These are phyloP conservation scores for Amphibalanus amphitrite DNA, from an alignment of 1,140 invertebrate genomes.

Conservation along the genomic window DNA sequence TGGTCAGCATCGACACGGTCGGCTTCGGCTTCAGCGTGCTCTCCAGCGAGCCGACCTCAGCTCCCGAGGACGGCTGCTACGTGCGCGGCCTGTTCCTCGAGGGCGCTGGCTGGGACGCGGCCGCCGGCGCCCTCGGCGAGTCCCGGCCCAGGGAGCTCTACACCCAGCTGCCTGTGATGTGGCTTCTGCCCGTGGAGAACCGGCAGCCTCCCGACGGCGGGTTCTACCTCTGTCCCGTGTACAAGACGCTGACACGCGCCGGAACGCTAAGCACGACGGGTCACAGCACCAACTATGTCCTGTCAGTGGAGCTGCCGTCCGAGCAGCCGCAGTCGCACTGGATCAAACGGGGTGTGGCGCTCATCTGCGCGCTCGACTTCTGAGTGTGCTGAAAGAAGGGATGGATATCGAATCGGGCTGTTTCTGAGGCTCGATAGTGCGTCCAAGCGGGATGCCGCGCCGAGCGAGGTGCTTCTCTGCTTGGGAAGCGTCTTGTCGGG, in stretches of 20 bases:
- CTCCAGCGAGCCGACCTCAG: background rate
- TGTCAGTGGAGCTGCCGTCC: conserved; percentile 28
- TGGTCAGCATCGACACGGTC: conserved; percentile 57
- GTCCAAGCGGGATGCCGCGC: too few species aligned
- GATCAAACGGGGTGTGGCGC: conserved; percentile 33
- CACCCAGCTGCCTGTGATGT: conserved; percentile 29
- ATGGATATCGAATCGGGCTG: too few species aligned
- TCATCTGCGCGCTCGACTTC: conserved; percentile 24
- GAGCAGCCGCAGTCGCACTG: conserved; percentile 29
- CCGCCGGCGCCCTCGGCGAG: conserved; percentile 43
- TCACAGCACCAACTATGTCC: conserved; percentile 36
- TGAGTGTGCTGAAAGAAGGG: too few species aligned
- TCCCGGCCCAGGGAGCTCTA: conserved; percentile 27
- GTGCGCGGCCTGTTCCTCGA: conserved; percentile 47
- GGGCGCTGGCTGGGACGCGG: conserved; percentile 57
- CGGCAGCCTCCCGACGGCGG: conserved; percentile 12
- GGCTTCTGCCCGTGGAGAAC: conserved; percentile 21
- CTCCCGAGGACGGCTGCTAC: conserved; percentile 3
- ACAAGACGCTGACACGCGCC: conserved; percentile 32
- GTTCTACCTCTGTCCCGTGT: conserved; percentile 31
- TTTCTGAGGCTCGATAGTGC: too few species aligned
- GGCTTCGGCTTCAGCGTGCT: conserved; percentile 31
- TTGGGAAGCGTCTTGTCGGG: too few species aligned
- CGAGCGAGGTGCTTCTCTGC: too few species aligned
- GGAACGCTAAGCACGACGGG: conserved; percentile 27